Evolutionary conservation across 1,140 invertebrate species (phyloP), one percentile per base, ranked within the genome.

Genomic region (Teleogryllus occipitalis): DNA sequence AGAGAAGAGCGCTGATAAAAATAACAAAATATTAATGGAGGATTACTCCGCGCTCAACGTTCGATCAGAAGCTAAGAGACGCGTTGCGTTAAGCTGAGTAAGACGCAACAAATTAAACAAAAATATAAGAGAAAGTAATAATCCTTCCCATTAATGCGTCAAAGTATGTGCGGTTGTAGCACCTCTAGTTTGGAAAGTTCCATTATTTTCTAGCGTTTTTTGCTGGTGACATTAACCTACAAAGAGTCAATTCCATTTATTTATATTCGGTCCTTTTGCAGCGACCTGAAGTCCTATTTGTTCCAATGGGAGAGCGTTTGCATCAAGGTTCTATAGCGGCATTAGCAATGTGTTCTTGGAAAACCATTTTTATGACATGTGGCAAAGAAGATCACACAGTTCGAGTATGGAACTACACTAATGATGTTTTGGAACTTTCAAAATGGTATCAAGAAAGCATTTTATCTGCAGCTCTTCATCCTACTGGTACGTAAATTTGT

Each of bases 341-440:
- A 21, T 84, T 97, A 27, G 92, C 95, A 10, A 89, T 95, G 79
- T 97, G 96, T 84, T 89, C 92, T 6, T 95, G 96, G 91, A 98
- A 97, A 86, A 93, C 95, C 0, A 91, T 97, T 54, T 91, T 97
- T 48, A 92, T 96, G 84, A 97, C 96, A 0, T 93, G 92, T 75
- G 95, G 95, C 78, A 86, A 89, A 80, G 83, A 89, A 14, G 96
- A 98, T 85, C 90, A 93, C 79, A 95, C 92, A 47, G 90, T 98
- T 49, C 89, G 94, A 75, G 89, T 98, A 15, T 98, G 96, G 96
- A 96, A 98, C 84, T 97, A 95, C 82, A 92, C 96, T 84, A 93
- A 91, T 0, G 89, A 91, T 81, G 90, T 89, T 73, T 86, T 96
- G 47, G 92, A 97, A 82, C 86, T 97, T 84, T 89, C 91, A 74